A percentile compares a stretch with the other conserved stretches of the same genome.
Evolutionary conservation across 2,888 invertebrate genomes (phyloP).

Genomic region (Drosophila formosana): DNA sequence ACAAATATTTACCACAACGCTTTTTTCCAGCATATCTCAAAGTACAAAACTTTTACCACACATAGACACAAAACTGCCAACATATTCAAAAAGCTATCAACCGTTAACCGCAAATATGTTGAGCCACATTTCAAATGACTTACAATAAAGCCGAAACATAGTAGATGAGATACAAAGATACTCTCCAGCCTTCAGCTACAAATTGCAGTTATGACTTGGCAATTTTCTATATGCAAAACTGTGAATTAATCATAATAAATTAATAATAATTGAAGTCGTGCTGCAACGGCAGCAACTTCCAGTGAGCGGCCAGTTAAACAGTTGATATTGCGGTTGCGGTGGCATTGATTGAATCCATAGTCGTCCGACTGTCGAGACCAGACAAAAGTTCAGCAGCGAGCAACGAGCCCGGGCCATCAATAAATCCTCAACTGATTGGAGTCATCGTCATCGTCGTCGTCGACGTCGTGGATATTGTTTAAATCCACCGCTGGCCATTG

Average conservation of each 20-base stretch:
- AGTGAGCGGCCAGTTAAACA: slow-evolving; percentile 57
- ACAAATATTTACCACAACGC: slow-evolving; percentile 47
- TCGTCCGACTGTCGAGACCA: slow-evolving; percentile 14
- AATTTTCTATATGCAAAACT: slow-evolving; percentile 5
- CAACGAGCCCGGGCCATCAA: slow-evolving; percentile 27
- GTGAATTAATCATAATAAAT: slow-evolving; percentile 20
- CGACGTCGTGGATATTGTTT: slow-evolving; percentile 42
- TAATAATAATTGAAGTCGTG: slow-evolving; percentile 16
- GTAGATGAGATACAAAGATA: slow-evolving; percentile 22
- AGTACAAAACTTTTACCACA: slow-evolving; percentile 57
- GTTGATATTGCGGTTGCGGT: slow-evolving; percentile 69
- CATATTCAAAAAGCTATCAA: slow-evolving; percentile 69
- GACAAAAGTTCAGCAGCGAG: background rate
- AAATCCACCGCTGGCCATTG: slow-evolving; percentile 36
- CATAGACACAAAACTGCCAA: slow-evolving; percentile 34
- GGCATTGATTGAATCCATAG: slow-evolving; percentile 72
- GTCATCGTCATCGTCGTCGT: slow-evolving; percentile 23
- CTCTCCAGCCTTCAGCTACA: background rate
- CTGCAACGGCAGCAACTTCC: slow-evolving; percentile 26
- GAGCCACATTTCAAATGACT: slow-evolving; percentile 50
- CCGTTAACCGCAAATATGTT: slow-evolving; percentile 77
- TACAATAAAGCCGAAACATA: slow-evolving; percentile 32
- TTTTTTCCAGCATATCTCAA: slow-evolving; percentile 50
- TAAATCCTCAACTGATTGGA: slow-evolving; percentile 55
- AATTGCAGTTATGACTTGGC: background rate